A percentile compares a stretch with the other conserved stretches of the same genome.
Evolutionary conservation across 2,888 invertebrate species (phyloP).

Genomic region (Oligia latruncula): DNA sequence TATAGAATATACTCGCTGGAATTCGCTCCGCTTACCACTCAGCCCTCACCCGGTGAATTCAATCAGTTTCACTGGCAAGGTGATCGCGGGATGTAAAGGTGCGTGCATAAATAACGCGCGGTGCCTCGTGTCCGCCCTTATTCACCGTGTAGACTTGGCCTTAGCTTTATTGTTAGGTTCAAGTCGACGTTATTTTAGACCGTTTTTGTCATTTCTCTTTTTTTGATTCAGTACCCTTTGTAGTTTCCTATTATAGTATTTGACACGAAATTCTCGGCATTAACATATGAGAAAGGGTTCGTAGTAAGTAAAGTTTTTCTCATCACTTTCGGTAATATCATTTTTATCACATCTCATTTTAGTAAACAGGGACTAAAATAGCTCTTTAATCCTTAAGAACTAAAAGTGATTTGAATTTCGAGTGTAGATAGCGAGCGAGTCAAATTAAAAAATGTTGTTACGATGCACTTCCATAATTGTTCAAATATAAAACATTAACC

Average conservation of each 20-base stretch:
- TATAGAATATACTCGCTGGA: neutral
- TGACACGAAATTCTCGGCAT: neutral
- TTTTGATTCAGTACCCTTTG: neutral
- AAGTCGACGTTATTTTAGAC: neutral
- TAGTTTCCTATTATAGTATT: neutral
- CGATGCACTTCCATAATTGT: too few relatives aligned
- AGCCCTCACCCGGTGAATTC: conserved; percentile 73
- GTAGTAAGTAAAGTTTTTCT: neutral
- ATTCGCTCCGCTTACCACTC: conserved; percentile 68
- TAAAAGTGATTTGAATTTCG: too few relatives aligned
- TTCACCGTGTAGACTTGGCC: conserved; percentile 59
- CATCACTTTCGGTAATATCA: neutral
- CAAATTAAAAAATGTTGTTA: too few relatives aligned
- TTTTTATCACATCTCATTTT: neutral
- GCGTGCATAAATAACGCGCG: conserved; percentile 84
- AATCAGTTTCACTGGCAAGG: conserved; percentile 84
- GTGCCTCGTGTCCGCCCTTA: conserved; percentile 72
- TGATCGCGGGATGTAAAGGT: conserved; percentile 78
- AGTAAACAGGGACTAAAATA: too few relatives aligned
- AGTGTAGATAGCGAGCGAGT: too few relatives aligned
- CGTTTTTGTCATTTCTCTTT: neutral
- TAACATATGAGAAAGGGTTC: neutral
- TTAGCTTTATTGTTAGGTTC: conserved; percentile 17
- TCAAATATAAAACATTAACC: too few relatives aligned
- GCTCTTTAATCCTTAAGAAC: too few relatives aligned